phyloP scores from a whole-genome alignment of 1,140 invertebrate genomes.

The Apis laboriosa region DNA sequence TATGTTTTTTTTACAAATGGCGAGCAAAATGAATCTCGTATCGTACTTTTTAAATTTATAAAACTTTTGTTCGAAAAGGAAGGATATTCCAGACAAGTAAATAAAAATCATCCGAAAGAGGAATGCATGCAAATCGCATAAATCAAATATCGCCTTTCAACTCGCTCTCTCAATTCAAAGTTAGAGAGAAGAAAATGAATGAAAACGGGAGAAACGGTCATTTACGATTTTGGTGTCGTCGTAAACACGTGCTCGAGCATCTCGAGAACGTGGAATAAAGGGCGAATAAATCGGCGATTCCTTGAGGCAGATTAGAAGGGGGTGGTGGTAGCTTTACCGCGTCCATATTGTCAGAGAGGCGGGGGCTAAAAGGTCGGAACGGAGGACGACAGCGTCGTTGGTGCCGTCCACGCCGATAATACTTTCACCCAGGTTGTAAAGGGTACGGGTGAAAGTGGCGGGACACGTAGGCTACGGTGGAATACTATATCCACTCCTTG shows the following conservation, averaged over 20 bases:
- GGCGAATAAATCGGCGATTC: conserved; percentile 16
- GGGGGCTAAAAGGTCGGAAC: conserved; percentile 35
- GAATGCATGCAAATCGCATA: no score
- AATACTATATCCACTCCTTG: conserved; percentile 72
- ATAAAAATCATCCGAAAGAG: no score
- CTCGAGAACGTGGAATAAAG: neutral
- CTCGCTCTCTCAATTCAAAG: no score
- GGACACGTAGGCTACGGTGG: conserved; percentile 46
- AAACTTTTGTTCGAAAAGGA: no score
- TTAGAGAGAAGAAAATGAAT: neutral
- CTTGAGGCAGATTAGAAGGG: conserved; percentile 22
- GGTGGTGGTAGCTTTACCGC: neutral
- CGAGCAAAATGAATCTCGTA: no score
- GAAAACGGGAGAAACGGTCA: neutral
- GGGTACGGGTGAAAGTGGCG: conserved; percentile 65
- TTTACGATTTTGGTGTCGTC: neutral
- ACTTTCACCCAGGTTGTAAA: conserved; percentile 69
- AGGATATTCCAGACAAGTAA: no score
- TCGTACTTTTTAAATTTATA: no score
- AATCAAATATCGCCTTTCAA: no score
- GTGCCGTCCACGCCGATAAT: conserved; percentile 56
- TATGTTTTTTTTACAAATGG: no score
- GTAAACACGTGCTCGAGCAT: conserved; percentile 20
- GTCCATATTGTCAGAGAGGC: conserved; percentile 6
- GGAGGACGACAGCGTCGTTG: conserved; percentile 10